Evolutionary conservation across 2,888 invertebrate species (phyloP).

Genomic region (Pachymerium ferrugineum): DNA sequence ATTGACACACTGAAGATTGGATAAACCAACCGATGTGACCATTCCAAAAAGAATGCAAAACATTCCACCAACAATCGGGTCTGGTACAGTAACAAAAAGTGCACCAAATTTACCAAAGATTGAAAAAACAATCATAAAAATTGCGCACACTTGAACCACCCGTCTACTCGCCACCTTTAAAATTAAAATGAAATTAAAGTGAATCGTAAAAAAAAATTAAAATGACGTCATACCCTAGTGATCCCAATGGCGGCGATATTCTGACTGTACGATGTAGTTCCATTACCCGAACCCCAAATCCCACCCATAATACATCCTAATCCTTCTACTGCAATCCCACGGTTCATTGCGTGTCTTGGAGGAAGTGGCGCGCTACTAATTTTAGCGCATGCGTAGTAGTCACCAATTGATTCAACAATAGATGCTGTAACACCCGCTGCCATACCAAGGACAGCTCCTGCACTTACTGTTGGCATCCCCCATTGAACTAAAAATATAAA

Average conservation of each 20-base stretch:
- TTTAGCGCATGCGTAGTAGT: conserved; percentile 78
- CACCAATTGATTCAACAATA: conserved; percentile 76
- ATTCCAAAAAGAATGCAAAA: conserved; percentile 79
- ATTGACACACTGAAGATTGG: conserved; percentile 73
- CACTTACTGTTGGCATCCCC: conserved; percentile 65
- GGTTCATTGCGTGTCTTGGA: conserved; percentile 51
- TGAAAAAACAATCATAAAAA: conserved; percentile 67
- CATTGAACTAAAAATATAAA: conserved; percentile 58
- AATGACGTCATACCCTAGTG: conserved; percentile 45
- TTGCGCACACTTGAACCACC: conserved; percentile 70
- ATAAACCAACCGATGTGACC: conserved; percentile 71
- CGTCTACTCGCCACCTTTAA: conserved; percentile 63
- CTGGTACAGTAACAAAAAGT: conserved; percentile 71
- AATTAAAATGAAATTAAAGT: not conserved
- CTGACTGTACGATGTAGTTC: conserved; percentile 52
- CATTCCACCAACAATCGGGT: conserved; percentile 72
- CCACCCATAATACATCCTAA: conserved; percentile 50
- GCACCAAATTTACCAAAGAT: conserved; percentile 71
- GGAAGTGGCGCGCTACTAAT: conserved; percentile 47
- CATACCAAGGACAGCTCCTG: conserved; percentile 67
- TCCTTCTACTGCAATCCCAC: conserved; percentile 51
- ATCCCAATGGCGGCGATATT: conserved; percentile 52
- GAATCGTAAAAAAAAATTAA: not conserved
- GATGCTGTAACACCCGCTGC: conserved; percentile 71
- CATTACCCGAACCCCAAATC: conserved; percentile 49